phyloP scores from a whole-genome alignment of 1,140 invertebrate species.

The Bombus sylvicola region DNA sequence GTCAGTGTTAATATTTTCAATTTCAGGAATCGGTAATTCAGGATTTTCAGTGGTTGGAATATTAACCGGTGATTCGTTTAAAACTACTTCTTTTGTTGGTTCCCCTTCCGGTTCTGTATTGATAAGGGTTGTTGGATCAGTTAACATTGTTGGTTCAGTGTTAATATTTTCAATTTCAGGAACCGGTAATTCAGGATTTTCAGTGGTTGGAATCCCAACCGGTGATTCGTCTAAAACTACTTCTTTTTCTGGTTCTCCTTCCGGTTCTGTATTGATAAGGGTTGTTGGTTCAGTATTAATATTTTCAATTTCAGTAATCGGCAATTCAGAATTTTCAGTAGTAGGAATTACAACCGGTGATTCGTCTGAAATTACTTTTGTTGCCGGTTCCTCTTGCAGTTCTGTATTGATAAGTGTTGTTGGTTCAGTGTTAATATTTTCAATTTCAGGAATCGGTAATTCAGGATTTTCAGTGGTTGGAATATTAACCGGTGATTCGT shows the following conservation, averaged over 20 bases:
- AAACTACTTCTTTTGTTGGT: rapidly evolving
- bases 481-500: rapidly evolving
- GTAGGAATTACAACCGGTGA: rapidly evolving
- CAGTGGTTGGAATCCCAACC: rapidly evolving
- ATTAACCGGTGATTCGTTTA: rapidly evolving
- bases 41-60: rapidly evolving
- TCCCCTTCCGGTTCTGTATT: too few relatives aligned
- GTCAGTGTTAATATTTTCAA: too few relatives aligned
- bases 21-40: too few relatives aligned
- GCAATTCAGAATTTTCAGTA: too few relatives aligned
- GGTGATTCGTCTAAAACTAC: rapidly evolving
- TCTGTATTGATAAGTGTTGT: neutral
- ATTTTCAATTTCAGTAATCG: too few relatives aligned
- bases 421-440: neutral
- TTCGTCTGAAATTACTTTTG: neutral
- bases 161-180: too few relatives aligned
- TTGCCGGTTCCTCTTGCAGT: neutral
- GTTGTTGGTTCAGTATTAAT: neutral
- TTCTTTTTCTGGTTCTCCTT: rapidly evolving
- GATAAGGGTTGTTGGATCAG: too few relatives aligned
- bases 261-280: neutral
- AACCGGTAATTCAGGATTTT: rapidly evolving
- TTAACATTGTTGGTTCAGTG: too few relatives aligned
- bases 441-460: too few relatives aligned
- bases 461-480: rapidly evolving